These are phyloP conservation scores for Formica exsecta DNA, from an alignment of 1,140 invertebrate species.

Conservation along the genomic window DNA sequence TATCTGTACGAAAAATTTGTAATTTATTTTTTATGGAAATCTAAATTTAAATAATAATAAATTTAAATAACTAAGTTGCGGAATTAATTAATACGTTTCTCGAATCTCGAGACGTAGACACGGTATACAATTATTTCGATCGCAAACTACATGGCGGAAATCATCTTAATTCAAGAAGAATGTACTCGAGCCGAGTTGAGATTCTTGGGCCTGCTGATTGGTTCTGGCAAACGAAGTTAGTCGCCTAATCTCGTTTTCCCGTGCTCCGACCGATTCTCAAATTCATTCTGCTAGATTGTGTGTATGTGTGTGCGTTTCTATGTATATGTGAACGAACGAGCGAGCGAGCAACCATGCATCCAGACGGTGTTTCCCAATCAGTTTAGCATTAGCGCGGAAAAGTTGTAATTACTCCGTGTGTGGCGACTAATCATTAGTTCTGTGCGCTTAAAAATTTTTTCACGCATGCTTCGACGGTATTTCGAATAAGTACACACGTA, in stretches of 20 bases:
- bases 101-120: slow-evolving; percentile 18
- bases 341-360: slow-evolving; percentile 57
- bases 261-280: slow-evolving; percentile 77
- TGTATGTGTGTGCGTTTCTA: background rate
- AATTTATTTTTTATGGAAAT: background rate
- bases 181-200: slow-evolving; percentile 73
- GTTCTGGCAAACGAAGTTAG: slow-evolving; percentile 83
- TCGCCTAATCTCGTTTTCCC: slow-evolving; percentile 82
- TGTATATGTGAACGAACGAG: background rate
- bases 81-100: slow-evolving; percentile 21
- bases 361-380: slow-evolving; percentile 79
- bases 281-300: slow-evolving; percentile 74
- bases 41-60: background rate
- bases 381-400: slow-evolving; percentile 82
- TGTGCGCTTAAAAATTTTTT: slow-evolving; percentile 68
- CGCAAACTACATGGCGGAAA: slow-evolving; percentile 64
- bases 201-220: slow-evolving; percentile 82
- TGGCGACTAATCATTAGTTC: slow-evolving; percentile 80
- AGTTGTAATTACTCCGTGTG: slow-evolving; percentile 82
- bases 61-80: background rate
- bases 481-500: slow-evolving; percentile 27
- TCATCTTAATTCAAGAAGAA: slow-evolving; percentile 71
- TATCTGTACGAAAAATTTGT: background rate
- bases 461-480: slow-evolving; percentile 23
- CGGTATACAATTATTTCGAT: slow-evolving; percentile 66